These are phyloP conservation scores for Rutpela maculata DNA, from an alignment of 2,888 invertebrate genomes.

Conservation along the genomic window DNA sequence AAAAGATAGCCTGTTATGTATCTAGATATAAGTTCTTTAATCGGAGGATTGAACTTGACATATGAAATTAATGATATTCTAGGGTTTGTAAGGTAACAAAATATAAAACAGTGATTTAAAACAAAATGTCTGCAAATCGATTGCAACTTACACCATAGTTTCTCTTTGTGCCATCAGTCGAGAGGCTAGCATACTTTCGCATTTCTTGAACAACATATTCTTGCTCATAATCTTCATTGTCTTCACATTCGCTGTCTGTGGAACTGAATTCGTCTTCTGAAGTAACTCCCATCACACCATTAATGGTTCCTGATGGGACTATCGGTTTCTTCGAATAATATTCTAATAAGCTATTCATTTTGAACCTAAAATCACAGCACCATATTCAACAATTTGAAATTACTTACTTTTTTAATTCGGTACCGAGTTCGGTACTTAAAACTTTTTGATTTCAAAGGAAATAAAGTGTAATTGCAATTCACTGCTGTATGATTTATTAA, in stretches of 20 bases:
- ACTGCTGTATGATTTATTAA: no score
- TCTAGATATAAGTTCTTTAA: no score
- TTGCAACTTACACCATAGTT: constrained; percentile 35
- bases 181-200: constrained; percentile 59
- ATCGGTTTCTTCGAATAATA: constrained; percentile 52
- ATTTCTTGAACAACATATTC: constrained; percentile 65
- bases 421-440: no score
- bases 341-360: constrained; percentile 57
- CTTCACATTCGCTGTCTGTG: constrained; percentile 69
- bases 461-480: no score
- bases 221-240: constrained; percentile 60
- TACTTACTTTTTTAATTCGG: not conserved
- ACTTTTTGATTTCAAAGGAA: no score
- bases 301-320: constrained; percentile 56
- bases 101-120: no score
- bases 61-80: no score
- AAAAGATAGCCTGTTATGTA: no score
- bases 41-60: no score
- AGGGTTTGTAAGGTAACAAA: no score
- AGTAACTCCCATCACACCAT: constrained; percentile 50
- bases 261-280: constrained; percentile 53
- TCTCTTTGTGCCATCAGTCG: constrained; percentile 29
- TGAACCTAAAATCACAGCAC: constrained; percentile 16
- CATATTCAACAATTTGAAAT: not conserved
- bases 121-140: not conserved